These are phyloP conservation scores for Tyto alba DNA, from an alignment of 2,113 vertebrate species.

Conservation along the genomic window DNA sequence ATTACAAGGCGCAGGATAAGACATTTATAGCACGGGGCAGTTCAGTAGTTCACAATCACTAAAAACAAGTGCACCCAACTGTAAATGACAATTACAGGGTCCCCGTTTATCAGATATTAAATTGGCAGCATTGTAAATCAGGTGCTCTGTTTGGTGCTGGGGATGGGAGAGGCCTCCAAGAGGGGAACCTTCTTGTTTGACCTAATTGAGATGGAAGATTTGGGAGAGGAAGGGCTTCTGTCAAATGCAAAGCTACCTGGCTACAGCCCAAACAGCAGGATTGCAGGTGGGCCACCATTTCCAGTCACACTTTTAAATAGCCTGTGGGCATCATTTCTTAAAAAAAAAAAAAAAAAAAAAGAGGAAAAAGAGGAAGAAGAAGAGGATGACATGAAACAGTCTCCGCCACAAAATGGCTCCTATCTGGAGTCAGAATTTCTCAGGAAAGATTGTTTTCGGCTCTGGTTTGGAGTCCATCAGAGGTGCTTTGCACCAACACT, in stretches of 20 bases:
- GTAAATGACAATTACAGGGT: conserved; percentile 12
- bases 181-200: background rate
- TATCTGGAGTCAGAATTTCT: background rate
- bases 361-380: background rate
- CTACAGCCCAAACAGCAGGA: background rate
- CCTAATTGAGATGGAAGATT: background rate
- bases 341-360: background rate
- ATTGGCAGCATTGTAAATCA: conserved; percentile 3
- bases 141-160: background rate
- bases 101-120: background rate
- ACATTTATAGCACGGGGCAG: background rate
- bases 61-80: conserved; percentile 29
- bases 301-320: background rate
- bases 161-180: background rate
- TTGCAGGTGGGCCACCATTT: background rate
- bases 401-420: background rate
- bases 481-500: background rate
- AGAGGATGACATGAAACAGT: fast-evolving
- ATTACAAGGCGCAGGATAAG: conserved; percentile 2
- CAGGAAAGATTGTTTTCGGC: background rate
- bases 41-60: conserved; percentile 31
- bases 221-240: background rate
- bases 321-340: background rate
- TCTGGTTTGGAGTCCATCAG: background rate
- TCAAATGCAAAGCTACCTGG: background rate